phyloP scores from a whole-genome alignment of 2,113 vertebrate species.

The Nycticryphes semicollaris region DNA sequence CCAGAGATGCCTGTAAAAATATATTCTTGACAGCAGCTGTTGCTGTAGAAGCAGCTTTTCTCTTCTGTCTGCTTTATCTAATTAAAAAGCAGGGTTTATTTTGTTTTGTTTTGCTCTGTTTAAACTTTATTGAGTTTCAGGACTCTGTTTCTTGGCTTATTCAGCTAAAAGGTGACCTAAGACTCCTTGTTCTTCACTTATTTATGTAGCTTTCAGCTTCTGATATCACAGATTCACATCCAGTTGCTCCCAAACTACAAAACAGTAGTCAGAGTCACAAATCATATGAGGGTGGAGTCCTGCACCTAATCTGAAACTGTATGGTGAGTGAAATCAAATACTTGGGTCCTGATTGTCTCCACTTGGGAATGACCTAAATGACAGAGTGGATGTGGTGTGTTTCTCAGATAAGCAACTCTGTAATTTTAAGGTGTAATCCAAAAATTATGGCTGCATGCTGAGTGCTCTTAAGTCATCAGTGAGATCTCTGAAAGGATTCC shows the following conservation, averaged over 20 bases:
- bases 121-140: not conserved
- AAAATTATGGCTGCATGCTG: not conserved
- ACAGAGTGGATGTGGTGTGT: accelerated
- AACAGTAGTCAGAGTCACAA: not conserved
- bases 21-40: not conserved
- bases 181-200: not conserved
- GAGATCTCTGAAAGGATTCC: not conserved
- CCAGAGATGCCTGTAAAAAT: not conserved
- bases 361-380: not conserved
- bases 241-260: not conserved
- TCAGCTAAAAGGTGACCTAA: not conserved
- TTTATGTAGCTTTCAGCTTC: not conserved
- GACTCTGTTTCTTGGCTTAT: not conserved
- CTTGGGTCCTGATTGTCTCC: not conserved
- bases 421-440: not conserved
- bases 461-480: not conserved
- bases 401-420: not conserved
- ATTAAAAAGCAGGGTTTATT: not conserved
- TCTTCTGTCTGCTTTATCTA: not conserved
- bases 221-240: not conserved
- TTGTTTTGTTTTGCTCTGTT: not conserved
- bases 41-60: not conserved
- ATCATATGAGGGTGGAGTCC: not conserved
- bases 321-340: not conserved
- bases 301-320: not conserved